Evolutionary conservation across 2,888 invertebrate species (phyloP).

Genomic region (Cecidostiba fungosa): DNA sequence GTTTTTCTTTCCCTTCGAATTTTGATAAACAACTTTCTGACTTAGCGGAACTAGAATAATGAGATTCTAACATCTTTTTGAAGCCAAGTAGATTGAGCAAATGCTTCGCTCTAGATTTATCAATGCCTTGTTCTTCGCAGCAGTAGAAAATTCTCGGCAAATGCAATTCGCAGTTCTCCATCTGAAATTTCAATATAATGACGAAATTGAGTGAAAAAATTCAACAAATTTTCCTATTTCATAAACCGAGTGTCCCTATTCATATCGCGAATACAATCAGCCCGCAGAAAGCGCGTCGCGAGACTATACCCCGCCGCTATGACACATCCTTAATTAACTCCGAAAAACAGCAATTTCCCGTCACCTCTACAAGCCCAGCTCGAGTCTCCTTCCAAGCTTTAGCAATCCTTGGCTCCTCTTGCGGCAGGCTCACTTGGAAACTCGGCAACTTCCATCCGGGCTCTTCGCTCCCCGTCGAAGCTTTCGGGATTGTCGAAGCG

Average conservation of each 20-base stretch:
- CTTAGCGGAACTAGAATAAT: background rate
- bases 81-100: slow-evolving; percentile 51
- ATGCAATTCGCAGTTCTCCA: slow-evolving; percentile 26
- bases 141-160: slow-evolving; percentile 37
- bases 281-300: background rate
- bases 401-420: slow-evolving; percentile 62
- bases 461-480: background rate
- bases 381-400: slow-evolving; percentile 51
- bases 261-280: background rate
- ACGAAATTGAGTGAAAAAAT: background rate
- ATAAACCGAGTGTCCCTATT: too few relatives aligned
- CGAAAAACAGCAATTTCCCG: slow-evolving; percentile 3
- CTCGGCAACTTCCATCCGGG: slow-evolving; percentile 31
- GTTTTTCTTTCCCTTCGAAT: background rate
- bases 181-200: slow-evolving; percentile 12
- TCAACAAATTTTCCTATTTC: too few relatives aligned
- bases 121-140: slow-evolving; percentile 42
- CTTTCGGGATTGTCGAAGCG: background rate
- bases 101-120: slow-evolving; percentile 20
- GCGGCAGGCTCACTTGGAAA: slow-evolving; percentile 10
- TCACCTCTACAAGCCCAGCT: background rate
- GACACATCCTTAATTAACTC: slow-evolving; percentile 8
- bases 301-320: background rate
- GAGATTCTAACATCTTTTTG: slow-evolving; percentile 20
- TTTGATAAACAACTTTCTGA: background rate